Evolutionary conservation across 2,113 vertebrate genomes (phyloP).

Genomic region (Scalopus aquaticus): DNA sequence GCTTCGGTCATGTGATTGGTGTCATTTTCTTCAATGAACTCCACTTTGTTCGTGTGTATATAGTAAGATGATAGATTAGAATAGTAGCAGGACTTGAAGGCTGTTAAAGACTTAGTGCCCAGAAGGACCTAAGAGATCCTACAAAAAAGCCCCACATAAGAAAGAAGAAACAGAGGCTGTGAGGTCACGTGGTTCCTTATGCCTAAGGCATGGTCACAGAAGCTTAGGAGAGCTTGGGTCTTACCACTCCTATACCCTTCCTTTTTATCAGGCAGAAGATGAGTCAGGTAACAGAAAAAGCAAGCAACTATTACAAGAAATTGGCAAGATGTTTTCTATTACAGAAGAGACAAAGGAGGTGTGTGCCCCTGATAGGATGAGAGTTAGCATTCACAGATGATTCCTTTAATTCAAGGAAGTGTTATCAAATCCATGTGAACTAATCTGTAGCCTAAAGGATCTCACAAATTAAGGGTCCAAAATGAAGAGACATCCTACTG

Average conservation of each 20-base stretch:
- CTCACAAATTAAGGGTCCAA: background rate
- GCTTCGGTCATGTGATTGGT: constrained; percentile 33
- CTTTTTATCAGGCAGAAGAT: background rate
- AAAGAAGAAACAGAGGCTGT: background rate
- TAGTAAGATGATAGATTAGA: background rate
- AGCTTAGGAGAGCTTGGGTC: background rate
- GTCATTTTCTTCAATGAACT: constrained; percentile 61
- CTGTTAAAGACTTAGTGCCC: background rate
- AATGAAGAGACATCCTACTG: too few relatives aligned
- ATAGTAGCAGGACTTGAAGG: background rate
- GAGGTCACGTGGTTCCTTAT: background rate
- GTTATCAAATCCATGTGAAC: background rate
- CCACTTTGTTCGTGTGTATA: background rate
- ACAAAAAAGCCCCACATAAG: background rate
- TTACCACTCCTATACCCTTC: background rate
- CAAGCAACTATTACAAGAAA: background rate
- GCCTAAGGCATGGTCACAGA: background rate
- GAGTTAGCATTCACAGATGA: background rate
- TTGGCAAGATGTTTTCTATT: background rate
- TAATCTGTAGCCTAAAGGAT: background rate
- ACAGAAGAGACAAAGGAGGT: background rate
- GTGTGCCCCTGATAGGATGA: background rate
- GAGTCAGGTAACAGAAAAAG: too few relatives aligned
- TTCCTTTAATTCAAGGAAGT: background rate
- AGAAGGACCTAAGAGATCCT: background rate